These are phyloP conservation scores for Tupaia chinensis DNA, from an alignment of 2,113 vertebrate species.

Conservation along the genomic window DNA sequence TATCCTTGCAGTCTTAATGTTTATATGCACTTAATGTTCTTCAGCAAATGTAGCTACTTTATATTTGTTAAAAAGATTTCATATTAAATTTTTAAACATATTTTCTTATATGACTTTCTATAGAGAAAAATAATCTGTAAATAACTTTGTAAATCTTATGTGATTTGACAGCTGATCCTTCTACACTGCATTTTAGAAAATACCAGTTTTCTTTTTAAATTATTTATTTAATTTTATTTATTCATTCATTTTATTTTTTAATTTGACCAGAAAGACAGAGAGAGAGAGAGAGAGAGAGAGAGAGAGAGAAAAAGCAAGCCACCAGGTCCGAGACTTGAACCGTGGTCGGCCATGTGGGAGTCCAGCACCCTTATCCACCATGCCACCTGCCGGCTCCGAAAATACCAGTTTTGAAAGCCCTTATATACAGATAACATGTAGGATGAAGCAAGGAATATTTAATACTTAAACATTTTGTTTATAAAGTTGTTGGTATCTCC, in stretches of 20 bases:
- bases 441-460: not conserved
- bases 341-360: no score
- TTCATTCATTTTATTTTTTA: no score
- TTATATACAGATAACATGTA: not conserved
- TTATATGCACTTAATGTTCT: slow-evolving; percentile 22
- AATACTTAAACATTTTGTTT: slow-evolving; percentile 19
- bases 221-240: no score
- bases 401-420: slow-evolving; percentile 30
- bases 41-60: slow-evolving; percentile 13
- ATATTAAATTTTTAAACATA: slow-evolving; percentile 53
- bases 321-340: no score
- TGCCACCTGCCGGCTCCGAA: no score
- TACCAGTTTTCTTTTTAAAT: no score
- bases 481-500: not conserved
- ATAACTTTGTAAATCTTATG: not conserved
- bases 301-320: no score
- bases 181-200: not conserved
- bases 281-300: no score
- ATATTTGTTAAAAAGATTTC: slow-evolving; percentile 35
- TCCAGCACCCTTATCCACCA: no score
- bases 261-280: no score
- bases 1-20: slow-evolving; percentile 5
- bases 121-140: slow-evolving; percentile 23
- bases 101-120: slow-evolving; percentile 46
- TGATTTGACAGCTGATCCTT: not conserved